These are phyloP conservation scores for Ostrea denselamellosa DNA, from an alignment of 1,140 invertebrate genomes.

Conservation along the genomic window DNA sequence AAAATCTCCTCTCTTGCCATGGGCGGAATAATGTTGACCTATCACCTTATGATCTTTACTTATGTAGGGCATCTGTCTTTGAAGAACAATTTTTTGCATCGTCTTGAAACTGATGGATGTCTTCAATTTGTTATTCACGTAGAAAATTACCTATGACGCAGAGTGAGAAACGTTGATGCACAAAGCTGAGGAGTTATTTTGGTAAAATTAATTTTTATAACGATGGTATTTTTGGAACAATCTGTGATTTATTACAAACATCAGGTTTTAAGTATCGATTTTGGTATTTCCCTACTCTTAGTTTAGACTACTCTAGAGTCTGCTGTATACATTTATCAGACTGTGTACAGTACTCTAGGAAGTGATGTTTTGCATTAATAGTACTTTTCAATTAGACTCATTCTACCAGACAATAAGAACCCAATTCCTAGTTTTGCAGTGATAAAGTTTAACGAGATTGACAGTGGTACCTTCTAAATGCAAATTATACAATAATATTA, in stretches of 20 bases:
- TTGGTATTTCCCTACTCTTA: too few species aligned
- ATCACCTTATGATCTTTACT: background rate
- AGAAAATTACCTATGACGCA: background rate
- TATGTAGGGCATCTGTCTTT: background rate
- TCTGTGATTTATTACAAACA: background rate
- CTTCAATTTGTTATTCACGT: background rate
- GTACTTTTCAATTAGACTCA: too few species aligned
- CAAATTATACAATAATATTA: too few species aligned
- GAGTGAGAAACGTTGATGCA: background rate
- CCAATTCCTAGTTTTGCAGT: too few species aligned
- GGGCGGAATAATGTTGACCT: background rate
- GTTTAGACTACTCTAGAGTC: too few species aligned
- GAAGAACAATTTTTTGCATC: background rate
- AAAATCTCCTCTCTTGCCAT: background rate
- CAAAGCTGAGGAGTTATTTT: background rate
- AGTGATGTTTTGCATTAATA: too few species aligned
- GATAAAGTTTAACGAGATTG: too few species aligned
- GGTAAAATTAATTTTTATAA: slow-evolving; percentile 5
- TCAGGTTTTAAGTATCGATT: background rate
- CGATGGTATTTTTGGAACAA: background rate
- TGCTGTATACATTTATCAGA: too few species aligned
- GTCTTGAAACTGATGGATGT: slow-evolving; percentile 3
- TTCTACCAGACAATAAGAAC: too few species aligned
- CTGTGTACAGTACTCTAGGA: too few species aligned
- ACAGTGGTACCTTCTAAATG: too few species aligned